phyloP scores from a whole-genome alignment of 2,797 vertebrate genomes.

The Spondyliosoma cantharus region DNA sequence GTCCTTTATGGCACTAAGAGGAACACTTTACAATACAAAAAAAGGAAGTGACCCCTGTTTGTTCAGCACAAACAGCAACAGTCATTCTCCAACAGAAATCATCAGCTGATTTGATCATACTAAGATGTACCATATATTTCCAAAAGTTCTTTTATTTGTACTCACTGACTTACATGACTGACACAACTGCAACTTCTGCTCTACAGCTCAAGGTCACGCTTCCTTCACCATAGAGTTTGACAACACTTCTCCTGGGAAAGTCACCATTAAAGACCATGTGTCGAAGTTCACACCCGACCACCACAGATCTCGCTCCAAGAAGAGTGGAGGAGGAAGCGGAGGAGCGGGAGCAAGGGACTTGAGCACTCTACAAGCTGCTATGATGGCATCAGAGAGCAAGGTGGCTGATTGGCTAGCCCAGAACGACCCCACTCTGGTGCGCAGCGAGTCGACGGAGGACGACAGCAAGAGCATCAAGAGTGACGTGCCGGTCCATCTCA shows the following conservation, averaged over 20 bases:
- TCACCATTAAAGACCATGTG: constrained; percentile 98
- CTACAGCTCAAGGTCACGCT: constrained; percentile 89
- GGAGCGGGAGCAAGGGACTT: constrained; percentile 86
- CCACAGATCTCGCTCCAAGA: constrained; percentile 91
- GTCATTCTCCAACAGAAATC: constrained; percentile 17
- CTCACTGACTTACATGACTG: constrained; percentile 19
- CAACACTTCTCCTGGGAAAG: constrained; percentile 94
- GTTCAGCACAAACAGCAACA: neutral
- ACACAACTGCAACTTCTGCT: constrained; percentile 69
- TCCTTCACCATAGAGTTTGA: constrained; percentile 99
- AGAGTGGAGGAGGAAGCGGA: constrained; percentile 84
- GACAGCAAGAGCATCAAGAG: constrained; percentile 99
- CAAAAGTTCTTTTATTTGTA: constrained; percentile 14
- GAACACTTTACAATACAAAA: constrained; percentile 2
- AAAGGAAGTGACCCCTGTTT: constrained; percentile 17
- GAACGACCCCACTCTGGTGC: constrained; percentile 94
- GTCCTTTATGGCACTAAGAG: constrained; percentile 4
- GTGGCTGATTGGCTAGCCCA: constrained; percentile 99
- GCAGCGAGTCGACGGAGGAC: constrained; percentile 93
- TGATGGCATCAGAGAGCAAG: constrained; percentile 98
- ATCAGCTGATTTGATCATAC: constrained; percentile 8
- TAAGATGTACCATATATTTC: neutral
- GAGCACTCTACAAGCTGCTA: constrained; percentile 93
- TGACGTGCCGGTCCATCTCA: constrained; percentile 95
- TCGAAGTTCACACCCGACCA: constrained; percentile 90